Base-by-base conservation (phyloP, 2,888 invertebrate species). In the Drosophila nigritarsus region DNA sequence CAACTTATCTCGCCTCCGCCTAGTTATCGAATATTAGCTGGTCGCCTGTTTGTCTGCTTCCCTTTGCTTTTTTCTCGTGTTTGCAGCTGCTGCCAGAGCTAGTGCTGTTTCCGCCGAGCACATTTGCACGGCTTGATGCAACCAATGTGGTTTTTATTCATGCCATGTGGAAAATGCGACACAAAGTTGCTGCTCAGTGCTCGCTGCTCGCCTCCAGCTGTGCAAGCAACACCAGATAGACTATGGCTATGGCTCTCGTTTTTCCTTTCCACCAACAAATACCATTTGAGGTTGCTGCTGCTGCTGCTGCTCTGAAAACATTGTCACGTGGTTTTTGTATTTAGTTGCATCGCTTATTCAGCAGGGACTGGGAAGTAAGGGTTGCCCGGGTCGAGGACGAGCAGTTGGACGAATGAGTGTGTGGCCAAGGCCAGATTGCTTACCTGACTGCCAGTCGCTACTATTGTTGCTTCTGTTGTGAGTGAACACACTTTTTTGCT, bases 241-340 rank as follows among this genome's bases (percentile, higher is more conserved):
- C 62, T n/a, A 69, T n/a, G 24, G 59, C 50, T 34, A 13, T 29
- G 32, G 7, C 8, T 64, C 53, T 61, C 38, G 53, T 36, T 30
- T 8, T 38, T 32, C 15, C 49, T 29, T 54, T 20, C 13, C 30
- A 34, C 65, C 13, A 29, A 49, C 61, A 62, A 65, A 65, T 54
- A 58, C 73, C 49, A 62, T 65, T 65, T 42, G 42, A 62, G 45
- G 34, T 40, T 40, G 40, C 49, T 45, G 27, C n/a, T 40, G n/a
- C 34, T 67, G 58, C 45, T 66, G 50, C 53, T 69, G 42, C 55
- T 75, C 75, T 65, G 49, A 74, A 87, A 80, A 87, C 89, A 87
- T 89, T 87, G 87, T 87, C 89, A 89, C 88, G 89, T 87, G 86
- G 84, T 87, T 85, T 87, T 85, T 79, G 82, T 89, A 87, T 89